Evolutionary conservation across 2,797 vertebrate genomes (phyloP), one percentile per base, ranked within the genome.

Genomic region (Amblyopsis hoosieri): DNA sequence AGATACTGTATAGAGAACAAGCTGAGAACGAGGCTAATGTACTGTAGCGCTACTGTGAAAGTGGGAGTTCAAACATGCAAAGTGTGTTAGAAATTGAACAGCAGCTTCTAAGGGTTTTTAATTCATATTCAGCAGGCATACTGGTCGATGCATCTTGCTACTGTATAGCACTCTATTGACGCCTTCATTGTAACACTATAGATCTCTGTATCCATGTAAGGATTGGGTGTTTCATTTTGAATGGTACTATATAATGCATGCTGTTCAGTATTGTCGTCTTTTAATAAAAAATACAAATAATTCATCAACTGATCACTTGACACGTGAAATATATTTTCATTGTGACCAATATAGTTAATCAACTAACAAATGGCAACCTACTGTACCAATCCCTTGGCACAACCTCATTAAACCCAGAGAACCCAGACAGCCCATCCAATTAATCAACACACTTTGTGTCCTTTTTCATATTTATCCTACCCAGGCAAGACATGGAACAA

Each of bases 381-480:
- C n/a, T n/a, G n/a, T n/a, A n/a, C 62, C 65, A 71, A 2, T 45
- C 45, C 10, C 72, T 45, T 51, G 45, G 61, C 52, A 54, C 48
- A 75, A 48, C 33, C 60, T 71, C 57, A 67, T 74, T 60, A 59
- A 71, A 57, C 51, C 8, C 65, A 48, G 61, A 69, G 57, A 71
- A 57, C 49, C 8, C 65, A 48, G 61, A 69, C 62, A 54, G 53
- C 31, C 49, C 45, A 1, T 42, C 55, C 45, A n/a, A 4, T 61
- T 63, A 49, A 70, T 56, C 4, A 7, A 42, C 37, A 9, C 37
- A 42, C 45, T 49, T 45, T 42, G 9, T 59, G 31, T 56, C 29
- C 17, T 12, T 42, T 12, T 66, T 69, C 59, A 54, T 62, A 60
- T 64, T 65, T 65, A 66, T 47, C 33, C 33, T 37, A 58, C 15